Evolutionary conservation across 2,797 vertebrate species (phyloP), one percentile per base, ranked within the genome.

Genomic region (Lacerta bilineata): DNA sequence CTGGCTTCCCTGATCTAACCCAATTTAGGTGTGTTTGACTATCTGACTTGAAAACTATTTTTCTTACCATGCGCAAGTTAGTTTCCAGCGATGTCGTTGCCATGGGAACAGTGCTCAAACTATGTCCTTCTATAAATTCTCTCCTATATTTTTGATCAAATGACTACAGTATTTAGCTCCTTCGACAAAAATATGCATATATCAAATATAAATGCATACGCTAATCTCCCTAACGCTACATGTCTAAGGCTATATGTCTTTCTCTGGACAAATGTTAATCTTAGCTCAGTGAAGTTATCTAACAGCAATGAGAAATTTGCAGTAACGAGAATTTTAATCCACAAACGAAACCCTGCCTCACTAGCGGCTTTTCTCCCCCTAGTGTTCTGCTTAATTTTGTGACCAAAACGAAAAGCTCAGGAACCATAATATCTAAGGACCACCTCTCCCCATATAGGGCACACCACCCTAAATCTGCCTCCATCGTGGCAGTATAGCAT

Each of bases 31-130:
- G 80, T 36, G 80, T 41, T 69, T 88, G 91, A 91, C 85, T 84
- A 46, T 13, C 76, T 90, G 85, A 78, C 61, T 94, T 39, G 84
- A 89, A 90, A 86, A 64, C 39, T 50, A 13, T 46, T 80, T 80
- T 50, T 88, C 78, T 91, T 61, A 59, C 81, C 78, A 85, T 0
- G 1, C 83, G 8, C 84, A 86, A 92, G 81, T 59, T 85, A 85
- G 80, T 92, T 94, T 92, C 92, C 83, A 86, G 23, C 90, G 90
- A 93, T 88, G 43, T 55, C 76, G 93, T 96, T 97, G 93, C 93
- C 88, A 94, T 96, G 90, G 95, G 89, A 89, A 96, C 94, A 88
- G 78, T 36, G 7, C 64, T 90, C 88, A 10, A 50, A 90, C 83
- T 85, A 66, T 92, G 88, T 85, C 92, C 82, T 90, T 93, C 92